Conservation (phyloP, 2,888 invertebrate species). For the Mimachlamys varia region DNA sequence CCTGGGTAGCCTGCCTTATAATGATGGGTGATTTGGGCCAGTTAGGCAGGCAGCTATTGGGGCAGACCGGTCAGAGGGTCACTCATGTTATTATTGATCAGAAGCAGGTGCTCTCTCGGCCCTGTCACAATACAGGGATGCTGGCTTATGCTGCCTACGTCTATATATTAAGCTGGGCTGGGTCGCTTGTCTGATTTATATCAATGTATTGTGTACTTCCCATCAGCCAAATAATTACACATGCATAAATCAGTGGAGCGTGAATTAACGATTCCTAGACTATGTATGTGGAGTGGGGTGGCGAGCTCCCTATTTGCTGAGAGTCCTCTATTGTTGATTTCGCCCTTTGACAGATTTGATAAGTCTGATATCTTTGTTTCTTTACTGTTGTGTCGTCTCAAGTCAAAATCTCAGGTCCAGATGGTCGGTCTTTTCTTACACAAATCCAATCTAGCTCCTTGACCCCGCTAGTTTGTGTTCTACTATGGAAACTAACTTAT, state of each 20-base stretch:
- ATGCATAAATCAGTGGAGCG: conserved; percentile 55
- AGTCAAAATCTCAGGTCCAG: conserved; percentile 32
- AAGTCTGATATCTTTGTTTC: conserved; percentile 36
- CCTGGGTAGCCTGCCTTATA: background rate
- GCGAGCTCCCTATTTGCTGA: conserved; percentile 27
- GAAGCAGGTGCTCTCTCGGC: conserved; percentile 50
- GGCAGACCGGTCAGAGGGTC: conserved; percentile 52
- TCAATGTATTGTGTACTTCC: conserved; percentile 44
- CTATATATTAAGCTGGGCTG: conserved; percentile 43
- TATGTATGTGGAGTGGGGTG: conserved; percentile 44
- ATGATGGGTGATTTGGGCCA: conserved; percentile 31
- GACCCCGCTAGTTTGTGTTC: conserved; percentile 14
- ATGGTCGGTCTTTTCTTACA: conserved; percentile 34
- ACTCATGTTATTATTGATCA: conserved; percentile 43
- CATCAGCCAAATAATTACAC: conserved; percentile 53
- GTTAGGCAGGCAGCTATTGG: conserved; percentile 22
- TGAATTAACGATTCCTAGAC: conserved; percentile 46
- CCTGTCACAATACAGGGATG: conserved; percentile 45
- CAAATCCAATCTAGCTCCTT: conserved; percentile 36
- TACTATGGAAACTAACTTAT: conserved; percentile 33
- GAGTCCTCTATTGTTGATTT: conserved; percentile 12
- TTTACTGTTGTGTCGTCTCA: conserved; percentile 31
- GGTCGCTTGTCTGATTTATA: conserved; percentile 46
- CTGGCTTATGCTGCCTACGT: conserved; percentile 39
- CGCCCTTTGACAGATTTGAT: conserved; percentile 31